These are phyloP conservation scores for Odobenus rosmarus DNA, from an alignment of 2,113 vertebrate species.

Conservation along the genomic window DNA sequence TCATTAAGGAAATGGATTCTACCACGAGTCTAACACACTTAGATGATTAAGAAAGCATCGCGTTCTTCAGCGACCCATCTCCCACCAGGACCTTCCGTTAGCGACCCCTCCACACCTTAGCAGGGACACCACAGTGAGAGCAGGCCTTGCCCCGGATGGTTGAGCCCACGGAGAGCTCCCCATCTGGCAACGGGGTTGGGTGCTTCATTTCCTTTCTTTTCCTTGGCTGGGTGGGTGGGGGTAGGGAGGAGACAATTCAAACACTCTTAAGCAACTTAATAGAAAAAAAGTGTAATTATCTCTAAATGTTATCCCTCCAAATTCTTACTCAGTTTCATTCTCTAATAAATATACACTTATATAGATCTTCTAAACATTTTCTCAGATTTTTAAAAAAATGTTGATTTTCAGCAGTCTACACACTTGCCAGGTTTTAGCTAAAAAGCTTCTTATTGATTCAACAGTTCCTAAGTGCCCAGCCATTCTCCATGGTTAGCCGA, in stretches of 20 bases:
- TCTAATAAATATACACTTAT: not conserved
- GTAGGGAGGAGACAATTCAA: not conserved
- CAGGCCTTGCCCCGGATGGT: accelerated
- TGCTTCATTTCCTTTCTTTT: not conserved
- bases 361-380: not conserved
- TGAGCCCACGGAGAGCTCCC: not conserved
- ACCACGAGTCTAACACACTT: not conserved
- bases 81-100: not conserved
- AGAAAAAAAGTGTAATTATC: not conserved
- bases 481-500: not conserved
- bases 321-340: not conserved
- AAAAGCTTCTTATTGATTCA: not conserved
- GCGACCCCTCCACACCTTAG: accelerated
- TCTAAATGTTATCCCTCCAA: not conserved
- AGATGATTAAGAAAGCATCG: not conserved
- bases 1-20: not conserved
- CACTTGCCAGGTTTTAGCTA: not conserved
- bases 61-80: not conserved
- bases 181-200: not conserved
- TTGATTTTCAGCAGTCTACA: not conserved
- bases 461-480: not conserved
- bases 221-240: not conserved
- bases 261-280: not conserved
- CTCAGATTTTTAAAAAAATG: not conserved
- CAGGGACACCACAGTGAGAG: not conserved